phyloP scores from a whole-genome alignment of 1,140 invertebrate species.

The Centruroides vittatus region DNA sequence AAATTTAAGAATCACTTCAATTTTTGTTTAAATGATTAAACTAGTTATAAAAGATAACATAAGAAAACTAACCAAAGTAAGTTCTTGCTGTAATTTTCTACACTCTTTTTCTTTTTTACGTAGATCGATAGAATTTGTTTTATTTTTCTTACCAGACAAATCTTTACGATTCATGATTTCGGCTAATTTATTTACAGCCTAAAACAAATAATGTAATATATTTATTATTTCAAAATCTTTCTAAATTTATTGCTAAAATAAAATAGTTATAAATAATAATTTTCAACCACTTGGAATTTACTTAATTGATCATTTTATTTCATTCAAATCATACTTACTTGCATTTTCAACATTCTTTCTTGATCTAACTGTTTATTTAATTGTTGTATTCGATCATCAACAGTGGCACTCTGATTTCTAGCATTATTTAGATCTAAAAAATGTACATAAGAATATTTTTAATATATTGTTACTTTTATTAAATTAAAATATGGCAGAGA shows the following conservation, averaged over 20 bases:
- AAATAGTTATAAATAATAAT: too few relatives aligned
- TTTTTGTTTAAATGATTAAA: not conserved
- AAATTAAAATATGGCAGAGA: too few relatives aligned
- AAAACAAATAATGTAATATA: slow-evolving; percentile 27
- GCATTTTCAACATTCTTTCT: slow-evolving; percentile 38
- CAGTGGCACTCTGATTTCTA: slow-evolving; percentile 21
- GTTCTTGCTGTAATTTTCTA: slow-evolving; percentile 83
- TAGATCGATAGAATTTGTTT: slow-evolving; percentile 47
- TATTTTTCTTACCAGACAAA: slow-evolving; percentile 37
- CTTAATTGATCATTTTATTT: too few relatives aligned
- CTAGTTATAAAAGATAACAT: not conserved
- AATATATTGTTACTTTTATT: slow-evolving; percentile 5
- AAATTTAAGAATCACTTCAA: not conserved
- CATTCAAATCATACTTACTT: slow-evolving; percentile 20
- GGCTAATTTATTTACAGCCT: slow-evolving; percentile 91
- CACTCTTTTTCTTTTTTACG: slow-evolving; percentile 90
- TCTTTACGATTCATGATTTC: slow-evolving; percentile 93
- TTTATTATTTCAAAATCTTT: too few relatives aligned
- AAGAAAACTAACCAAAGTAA: slow-evolving; percentile 48
- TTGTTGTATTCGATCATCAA: slow-evolving; percentile 66
- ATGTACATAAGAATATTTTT: not conserved
- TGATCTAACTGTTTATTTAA: slow-evolving; percentile 72
- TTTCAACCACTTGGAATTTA: too few relatives aligned
- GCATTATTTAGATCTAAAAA: slow-evolving; percentile 27
- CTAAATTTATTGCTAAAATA: too few relatives aligned